A percentile compares a stretch with the other conserved stretches of the same genome.
Evolutionary conservation across 1,140 invertebrate species (phyloP).

Genomic region (Planococcus citri): DNA sequence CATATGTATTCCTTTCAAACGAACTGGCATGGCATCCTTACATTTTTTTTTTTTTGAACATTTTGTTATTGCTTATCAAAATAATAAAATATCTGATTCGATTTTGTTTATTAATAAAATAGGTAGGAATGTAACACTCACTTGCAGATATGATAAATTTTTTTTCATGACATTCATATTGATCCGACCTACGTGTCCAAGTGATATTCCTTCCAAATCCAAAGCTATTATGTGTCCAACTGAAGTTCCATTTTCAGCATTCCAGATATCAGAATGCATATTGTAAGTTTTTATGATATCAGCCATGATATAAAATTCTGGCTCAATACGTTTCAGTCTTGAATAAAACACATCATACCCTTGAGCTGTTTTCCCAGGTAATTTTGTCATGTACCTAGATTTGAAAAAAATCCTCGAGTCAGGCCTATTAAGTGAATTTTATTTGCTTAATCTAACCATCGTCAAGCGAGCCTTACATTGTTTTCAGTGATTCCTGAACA

Average conservation of each 20-base stretch:
- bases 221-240: slow-evolving; percentile 19
- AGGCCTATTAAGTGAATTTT: too few species aligned
- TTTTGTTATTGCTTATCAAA: not conserved
- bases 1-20: slow-evolving; percentile 26
- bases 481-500: slow-evolving; percentile 18
- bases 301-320: slow-evolving; percentile 19
- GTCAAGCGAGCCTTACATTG: too few species aligned
- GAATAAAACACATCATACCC: not conserved
- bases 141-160: slow-evolving; percentile 22
- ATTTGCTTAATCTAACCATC: too few species aligned
- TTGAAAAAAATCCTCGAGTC: not conserved
- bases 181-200: slow-evolving; percentile 18
- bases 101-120: not conserved
- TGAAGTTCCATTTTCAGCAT: slow-evolving; percentile 21
- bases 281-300: slow-evolving; percentile 21
- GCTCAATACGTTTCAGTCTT: not conserved
- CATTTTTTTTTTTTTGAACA: not conserved
- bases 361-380: not conserved
- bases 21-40: slow-evolving; percentile 27
- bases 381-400: not conserved
- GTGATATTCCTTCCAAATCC: slow-evolving; percentile 22
- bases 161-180: slow-evolving; percentile 23
- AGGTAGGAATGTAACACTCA: slow-evolving; percentile 23
- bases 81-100: not conserved
- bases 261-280: slow-evolving; percentile 21